Base-by-base conservation (phyloP, 64 coral and sea anemone species). In the Montipora efflorescens region DNA sequence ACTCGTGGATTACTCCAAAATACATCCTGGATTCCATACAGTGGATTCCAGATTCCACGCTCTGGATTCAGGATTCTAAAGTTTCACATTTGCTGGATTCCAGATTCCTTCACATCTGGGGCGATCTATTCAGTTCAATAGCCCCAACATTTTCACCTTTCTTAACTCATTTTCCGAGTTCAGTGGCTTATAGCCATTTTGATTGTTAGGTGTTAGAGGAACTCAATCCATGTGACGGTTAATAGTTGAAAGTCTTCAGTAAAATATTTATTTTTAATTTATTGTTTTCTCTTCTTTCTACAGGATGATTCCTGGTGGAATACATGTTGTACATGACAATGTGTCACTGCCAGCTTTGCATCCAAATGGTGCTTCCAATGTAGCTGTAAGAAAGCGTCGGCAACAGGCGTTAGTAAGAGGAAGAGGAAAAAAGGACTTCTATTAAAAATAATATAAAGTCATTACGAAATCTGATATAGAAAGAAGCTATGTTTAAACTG, bases 381-480 rank as follows among this genome's bases (percentile, higher is more conserved):
- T 97, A 67, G 95, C 92, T 1, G 89, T 94, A 61, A 91, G 95
- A 79, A 61, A 93, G 19, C 90, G 93, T 76, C 66, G 95, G 59
- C 95, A 97, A 44, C 95, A 97, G 46, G 93, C 95, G 48, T 79
- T 97, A 18, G 77, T 97, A 43, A 91, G 95, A 89, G 95, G 95
- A 22, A 97, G 92, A 61, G 89, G 64, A 9, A 91, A 92, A 67
- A 94, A 87, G 87, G 93, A 97, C 76, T 91, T 93, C 59, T 87
- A 50, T 22, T 86, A 13, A 86, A 47, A 2, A 43, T 62, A 20
- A 64, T 16, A 64, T 64, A 58, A 6, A 45, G 14, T 22, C n/a
- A 64, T 62, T 82, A 3, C 28, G 0, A 43, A 25, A 48, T 80
- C 46, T 18, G 76, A n/a, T 50, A 49, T 51, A 19, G 48, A 15